Evolutionary conservation across 2,888 invertebrate genomes (phyloP), one percentile per base, ranked within the genome.

Genomic region (Brachycybe producta): DNA sequence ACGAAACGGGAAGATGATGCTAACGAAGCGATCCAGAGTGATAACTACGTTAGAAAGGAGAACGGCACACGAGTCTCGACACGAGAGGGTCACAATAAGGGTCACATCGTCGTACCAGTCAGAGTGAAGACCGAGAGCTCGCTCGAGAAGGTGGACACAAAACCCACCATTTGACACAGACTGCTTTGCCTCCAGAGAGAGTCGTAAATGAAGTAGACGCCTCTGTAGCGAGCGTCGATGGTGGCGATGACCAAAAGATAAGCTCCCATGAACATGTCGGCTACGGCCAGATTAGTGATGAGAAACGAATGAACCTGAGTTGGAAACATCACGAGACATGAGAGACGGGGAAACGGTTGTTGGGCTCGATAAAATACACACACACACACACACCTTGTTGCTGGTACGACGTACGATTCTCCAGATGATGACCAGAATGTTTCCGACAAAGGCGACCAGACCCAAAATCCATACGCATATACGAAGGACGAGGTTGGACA

Each of bases 261-360:
- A 19, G 63, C 61, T 13, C 67, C 67, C 67, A 67, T 67, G 49
- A 67, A 57, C 13, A 67, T 58, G 55, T 67, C 67, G 3, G 67
- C 66, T 23, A 67, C 53, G 1, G 67, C 67, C 39, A 67, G 58
- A 57, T 67, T 67, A 23, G 65, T 63, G 39, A 67, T 67, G 39
- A 67, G 61, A 53, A 67, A 66, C 5, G 67, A 71, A 58, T 72
- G 72, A 2, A 71, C 70, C 70, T 65, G 58, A 26, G 35, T 32
- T 34, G 1, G 13, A 17, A 35, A 27, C 17, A 13, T 35, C 17
- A 24, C 13, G 13, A 7, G 23, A 27, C 1, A 11, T 27, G 2
- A 13, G 17, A 36, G 35, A 23, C 40, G 15, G 13, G 35, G n/a
- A n/a, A n/a, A n/a, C n/a, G n/a, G n/a, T n/a, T n/a, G n/a, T n/a